Conservation (phyloP, 2,888 invertebrate genomes). For the Aporophyla lueneburgensis region DNA sequence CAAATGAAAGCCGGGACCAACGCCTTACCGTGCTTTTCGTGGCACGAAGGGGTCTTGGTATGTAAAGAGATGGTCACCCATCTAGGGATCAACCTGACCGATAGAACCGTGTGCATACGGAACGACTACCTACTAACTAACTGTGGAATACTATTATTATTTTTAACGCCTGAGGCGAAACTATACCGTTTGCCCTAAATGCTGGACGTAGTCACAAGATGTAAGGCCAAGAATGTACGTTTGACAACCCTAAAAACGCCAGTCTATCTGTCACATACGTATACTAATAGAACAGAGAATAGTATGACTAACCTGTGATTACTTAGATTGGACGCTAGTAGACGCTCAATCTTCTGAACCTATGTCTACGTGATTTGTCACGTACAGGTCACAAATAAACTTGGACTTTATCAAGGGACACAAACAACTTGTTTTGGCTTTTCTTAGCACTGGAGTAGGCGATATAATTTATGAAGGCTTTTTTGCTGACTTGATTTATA, state of each 20-base stretch:
- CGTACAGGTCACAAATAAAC: slow-evolving; percentile 21
- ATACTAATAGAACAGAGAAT: background rate
- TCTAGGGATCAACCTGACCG: no score
- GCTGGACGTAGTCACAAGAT: background rate
- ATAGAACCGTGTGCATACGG: no score
- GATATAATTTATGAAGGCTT: slow-evolving; percentile 39
- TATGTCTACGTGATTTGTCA: slow-evolving; percentile 34
- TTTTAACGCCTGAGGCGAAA: background rate
- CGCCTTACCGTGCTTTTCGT: no score
- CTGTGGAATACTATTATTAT: background rate
- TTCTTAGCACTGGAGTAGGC: slow-evolving; percentile 12
- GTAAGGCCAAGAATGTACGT: no score
- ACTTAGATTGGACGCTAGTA: slow-evolving; percentile 17
- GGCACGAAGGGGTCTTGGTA: no score
- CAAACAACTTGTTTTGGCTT: slow-evolving; percentile 63
- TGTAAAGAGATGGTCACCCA: no score
- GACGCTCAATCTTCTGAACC: slow-evolving; percentile 24
- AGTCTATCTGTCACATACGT: background rate
- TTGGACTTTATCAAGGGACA: slow-evolving; percentile 44
- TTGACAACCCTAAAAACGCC: slow-evolving; percentile 22
- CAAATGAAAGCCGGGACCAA: no score
- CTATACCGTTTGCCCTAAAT: background rate
- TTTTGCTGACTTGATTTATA: slow-evolving; percentile 5
- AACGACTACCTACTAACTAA: no score
- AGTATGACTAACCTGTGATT: slow-evolving; percentile 21